These are phyloP conservation scores for Paradisaea rubra DNA, from an alignment of 2,113 vertebrate genomes.

Conservation along the genomic window DNA sequence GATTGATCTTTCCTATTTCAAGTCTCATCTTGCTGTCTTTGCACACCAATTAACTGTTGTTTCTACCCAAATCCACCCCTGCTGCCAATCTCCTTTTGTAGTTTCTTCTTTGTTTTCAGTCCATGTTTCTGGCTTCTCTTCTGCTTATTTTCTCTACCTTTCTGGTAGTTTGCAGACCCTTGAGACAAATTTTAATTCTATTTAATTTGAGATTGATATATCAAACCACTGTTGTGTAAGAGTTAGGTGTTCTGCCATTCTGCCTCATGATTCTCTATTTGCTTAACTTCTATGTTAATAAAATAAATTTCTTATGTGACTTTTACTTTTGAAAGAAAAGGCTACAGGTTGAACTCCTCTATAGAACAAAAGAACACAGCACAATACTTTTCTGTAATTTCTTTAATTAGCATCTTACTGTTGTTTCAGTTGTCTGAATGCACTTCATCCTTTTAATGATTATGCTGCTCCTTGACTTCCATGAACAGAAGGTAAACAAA, in stretches of 20 bases:
- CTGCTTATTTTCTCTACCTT: neutral
- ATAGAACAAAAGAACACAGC: neutral
- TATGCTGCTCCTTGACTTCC: neutral
- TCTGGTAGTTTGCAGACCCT: neutral
- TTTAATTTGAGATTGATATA: neutral
- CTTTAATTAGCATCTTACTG: neutral
- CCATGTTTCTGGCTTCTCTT: neutral
- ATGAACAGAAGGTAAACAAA: constrained; percentile 26
- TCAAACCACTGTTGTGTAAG: neutral
- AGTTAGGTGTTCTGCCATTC: neutral
- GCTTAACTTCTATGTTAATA: neutral
- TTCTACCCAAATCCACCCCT: neutral
- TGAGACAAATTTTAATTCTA: neutral
- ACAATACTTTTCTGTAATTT: neutral
- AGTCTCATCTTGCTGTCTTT: neutral
- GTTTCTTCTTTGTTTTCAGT: neutral
- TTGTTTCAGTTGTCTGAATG: neutral
- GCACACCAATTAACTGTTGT: neutral
- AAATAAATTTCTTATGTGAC: neutral
- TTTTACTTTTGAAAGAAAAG: neutral
- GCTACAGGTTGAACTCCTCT: neutral
- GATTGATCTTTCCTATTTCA: neutral
- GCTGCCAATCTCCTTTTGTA: neutral
- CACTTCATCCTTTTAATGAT: neutral
- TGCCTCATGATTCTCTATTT: neutral